Base-by-base conservation (phyloP, 2,888 invertebrate genomes). In the Amphipoea oculea region DNA sequence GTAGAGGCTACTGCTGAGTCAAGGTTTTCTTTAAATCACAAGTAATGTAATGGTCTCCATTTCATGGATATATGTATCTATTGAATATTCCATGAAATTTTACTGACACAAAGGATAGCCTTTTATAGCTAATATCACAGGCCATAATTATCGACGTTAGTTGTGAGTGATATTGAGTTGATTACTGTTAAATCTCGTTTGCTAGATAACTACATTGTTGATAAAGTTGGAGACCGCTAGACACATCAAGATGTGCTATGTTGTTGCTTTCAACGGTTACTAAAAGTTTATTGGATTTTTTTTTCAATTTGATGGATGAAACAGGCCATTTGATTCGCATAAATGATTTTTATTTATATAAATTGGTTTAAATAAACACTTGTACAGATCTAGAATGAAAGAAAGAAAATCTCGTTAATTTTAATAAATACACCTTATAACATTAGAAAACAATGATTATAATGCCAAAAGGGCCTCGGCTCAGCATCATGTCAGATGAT, bases 151-250 rank as follows among this genome's bases (percentile, higher is more conserved):
- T 36, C 14, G 20, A 7, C 20, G 9, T 42, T 20, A 20, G 42
- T 36, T 14, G 12, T 67, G 14, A 42, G 65, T 65, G 81, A 40
- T 73, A 60, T 45, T 20, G 14, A 20, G 36, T 73, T 67, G 51
- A 81, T 73, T 48, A 79, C 23, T 66, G 17, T 66, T 66, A 42
- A 60, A 81, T 42, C 14, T 81, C 4, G 60, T 60, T 79, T 48
- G 36, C 45, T 57, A 42, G 14, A 40, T 71, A 70, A 51, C 23
- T 57, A 57, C 42, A 81, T 66, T 23, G 2, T 51, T 54, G 60
- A 73, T 81, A 60, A 60, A 20, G 20, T 60, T 60, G 36, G 57
- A 48, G 60, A 66, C 12, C 14, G 42, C n/a, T 51, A 23, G 5
- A n/a, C n/a, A 60, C 29, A 60, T 51, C 20, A 60, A 23, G 57